These are phyloP conservation scores for Idaea biselata DNA, from an alignment of 2,888 invertebrate genomes.

Conservation along the genomic window DNA sequence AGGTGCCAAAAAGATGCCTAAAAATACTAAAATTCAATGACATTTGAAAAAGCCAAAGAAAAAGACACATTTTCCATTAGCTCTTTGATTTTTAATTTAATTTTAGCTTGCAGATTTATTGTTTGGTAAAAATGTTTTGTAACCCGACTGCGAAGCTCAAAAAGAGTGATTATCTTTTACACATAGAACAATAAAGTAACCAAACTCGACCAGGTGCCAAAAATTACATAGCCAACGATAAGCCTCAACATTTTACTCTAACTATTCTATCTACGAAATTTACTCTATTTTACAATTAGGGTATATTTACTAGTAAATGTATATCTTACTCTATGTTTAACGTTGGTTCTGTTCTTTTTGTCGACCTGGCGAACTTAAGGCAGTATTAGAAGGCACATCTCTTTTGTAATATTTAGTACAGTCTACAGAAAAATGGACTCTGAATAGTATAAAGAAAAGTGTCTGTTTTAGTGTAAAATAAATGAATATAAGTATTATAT, in stretches of 20 bases:
- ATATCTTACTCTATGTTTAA: conserved; percentile 49
- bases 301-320: conserved; percentile 31
- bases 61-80: neutral
- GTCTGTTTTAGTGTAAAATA: neutral
- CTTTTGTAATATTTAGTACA: conserved; percentile 16
- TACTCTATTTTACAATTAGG: conserved; percentile 35
- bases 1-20: no score
- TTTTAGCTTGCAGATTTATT: neutral
- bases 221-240: conserved; percentile 75
- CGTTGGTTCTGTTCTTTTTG: conserved; percentile 77
- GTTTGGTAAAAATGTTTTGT: neutral
- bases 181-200: conserved; percentile 44
- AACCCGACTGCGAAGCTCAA: conserved; percentile 8
- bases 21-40: no score
- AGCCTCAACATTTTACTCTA: conserved; percentile 50
- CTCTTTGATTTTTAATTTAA: neutral
- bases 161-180: conserved; percentile 3
- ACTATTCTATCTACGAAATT: conserved; percentile 46
- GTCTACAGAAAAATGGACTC: conserved; percentile 2
- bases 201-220: conserved; percentile 70
- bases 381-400: conserved; percentile 34
- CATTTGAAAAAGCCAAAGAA: no score
- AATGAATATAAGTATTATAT: no score
- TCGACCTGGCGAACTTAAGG: conserved; percentile 71
- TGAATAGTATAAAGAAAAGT: neutral